Evolutionary conservation across 1,140 invertebrate genomes (phyloP).

Genomic region (Melitaea cinxia): DNA sequence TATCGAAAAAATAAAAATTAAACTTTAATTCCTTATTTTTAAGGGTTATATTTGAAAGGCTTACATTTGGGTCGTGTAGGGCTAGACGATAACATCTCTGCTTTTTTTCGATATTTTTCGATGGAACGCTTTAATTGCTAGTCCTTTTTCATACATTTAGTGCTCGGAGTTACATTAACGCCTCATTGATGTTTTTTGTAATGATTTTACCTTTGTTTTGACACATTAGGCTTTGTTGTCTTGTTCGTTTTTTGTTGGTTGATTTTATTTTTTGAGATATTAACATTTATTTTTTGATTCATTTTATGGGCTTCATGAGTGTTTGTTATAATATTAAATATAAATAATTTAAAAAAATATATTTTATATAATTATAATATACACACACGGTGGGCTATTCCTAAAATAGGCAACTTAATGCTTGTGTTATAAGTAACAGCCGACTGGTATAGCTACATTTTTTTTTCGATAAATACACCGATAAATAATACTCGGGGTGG

Average conservation of each 20-base stretch:
- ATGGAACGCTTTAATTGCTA: constrained; percentile 51
- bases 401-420: no score
- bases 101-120: constrained; percentile 48
- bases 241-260: neutral
- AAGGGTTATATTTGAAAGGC: constrained; percentile 33
- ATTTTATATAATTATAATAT: no score
- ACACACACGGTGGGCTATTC: no score
- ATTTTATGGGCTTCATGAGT: no score
- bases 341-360: no score
- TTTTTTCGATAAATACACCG: no score
- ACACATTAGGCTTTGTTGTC: neutral
- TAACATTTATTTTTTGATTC: neutral
- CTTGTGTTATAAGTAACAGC: no score
- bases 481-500: no score
- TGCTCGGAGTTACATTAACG: constrained; percentile 3
- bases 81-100: constrained; percentile 51
- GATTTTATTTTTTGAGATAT: neutral
- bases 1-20: constrained; percentile 7
- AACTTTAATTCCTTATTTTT: constrained; percentile 14
- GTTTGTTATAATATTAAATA: no score
- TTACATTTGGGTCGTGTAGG: constrained; percentile 12
- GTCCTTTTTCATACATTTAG: constrained; percentile 38
- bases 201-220: neutral
- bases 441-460: no score
- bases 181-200: constrained; percentile 3